Evolutionary conservation across 2,797 vertebrate genomes (phyloP), one percentile per base, ranked within the genome.

Genomic region (Aldrovandia affinis): DNA sequence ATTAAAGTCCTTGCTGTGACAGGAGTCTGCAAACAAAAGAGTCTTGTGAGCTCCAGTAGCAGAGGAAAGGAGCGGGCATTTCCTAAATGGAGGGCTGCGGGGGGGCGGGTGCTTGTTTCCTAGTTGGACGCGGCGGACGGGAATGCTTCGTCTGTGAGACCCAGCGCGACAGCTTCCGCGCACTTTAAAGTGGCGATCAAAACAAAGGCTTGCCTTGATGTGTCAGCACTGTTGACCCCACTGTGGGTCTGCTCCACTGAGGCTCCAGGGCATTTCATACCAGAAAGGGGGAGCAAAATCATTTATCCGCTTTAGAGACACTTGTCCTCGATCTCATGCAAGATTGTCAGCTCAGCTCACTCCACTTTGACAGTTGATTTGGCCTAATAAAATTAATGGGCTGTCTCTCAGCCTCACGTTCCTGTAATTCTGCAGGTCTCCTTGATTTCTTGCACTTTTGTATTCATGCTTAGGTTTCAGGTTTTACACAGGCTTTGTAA

Each of bases 291-390:
- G 65, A 10, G 7, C 8, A 18, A 36, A 18, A 55, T 70, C 83
- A 87, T 88, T 88, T 86, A 85, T 88, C 84, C 52, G 82, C 87
- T 89, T 88, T 85, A 81, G 83, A 87, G 80, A 77, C 63, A 68
- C 63, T 68, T 28, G 84, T 83, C 83, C 83, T 39, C 79, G 86
- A 50, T 87, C 55, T 80, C 79, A 63, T 55, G 80, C 79, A 78
- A 78, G 61, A 83, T 81, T 90, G 88, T 90, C 87, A 88, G 83
- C 86, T 85, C 83, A 78, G 86, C 83, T 87, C 65, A 81, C 81
- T 86, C 87, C 83, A 79, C 3, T 6, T 22, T 22, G 20, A n/a
- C 54, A 82, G 85, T 89, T 83, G 87, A 89, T 89, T 90, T 89
- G 88, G 84, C 87, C 86, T 83, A 87, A 83, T 86, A 85, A 44